Conservation (phyloP, 2,797 vertebrate species). For the Pseudomugil tenellus region DNA sequence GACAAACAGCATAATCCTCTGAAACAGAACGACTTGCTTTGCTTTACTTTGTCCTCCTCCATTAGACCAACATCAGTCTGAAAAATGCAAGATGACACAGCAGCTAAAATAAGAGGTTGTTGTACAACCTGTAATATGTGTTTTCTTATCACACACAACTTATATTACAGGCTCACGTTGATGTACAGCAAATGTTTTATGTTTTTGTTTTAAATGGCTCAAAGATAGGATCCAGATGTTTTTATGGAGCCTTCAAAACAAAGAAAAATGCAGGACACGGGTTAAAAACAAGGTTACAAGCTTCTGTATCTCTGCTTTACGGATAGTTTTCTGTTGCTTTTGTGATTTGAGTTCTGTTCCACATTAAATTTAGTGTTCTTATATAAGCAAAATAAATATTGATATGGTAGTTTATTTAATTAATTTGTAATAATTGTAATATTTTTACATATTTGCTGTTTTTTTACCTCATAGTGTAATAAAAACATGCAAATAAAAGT, state of each 20-base stretch:
- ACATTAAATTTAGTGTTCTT: not conserved
- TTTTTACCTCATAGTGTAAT: not conserved
- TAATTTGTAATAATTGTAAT: not conserved
- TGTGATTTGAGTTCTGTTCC: too few species aligned
- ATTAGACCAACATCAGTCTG: not conserved
- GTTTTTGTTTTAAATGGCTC: not conserved
- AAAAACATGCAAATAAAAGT: not conserved
- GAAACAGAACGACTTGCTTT: not conserved
- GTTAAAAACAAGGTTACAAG: not conserved
- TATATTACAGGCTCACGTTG: constrained; percentile 9
- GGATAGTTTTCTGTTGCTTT: too few species aligned
- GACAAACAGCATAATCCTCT: not conserved
- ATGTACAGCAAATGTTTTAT: constrained; percentile 25
- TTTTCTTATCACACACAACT: constrained; percentile 9
- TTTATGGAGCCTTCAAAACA: not conserved
- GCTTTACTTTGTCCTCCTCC: not conserved
- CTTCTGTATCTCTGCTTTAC: too few species aligned
- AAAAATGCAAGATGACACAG: not conserved
- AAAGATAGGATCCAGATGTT: constrained; percentile 8
- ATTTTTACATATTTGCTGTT: not conserved
- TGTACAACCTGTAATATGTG: not conserved
- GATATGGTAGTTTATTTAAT: not conserved
- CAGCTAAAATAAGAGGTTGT: not conserved
- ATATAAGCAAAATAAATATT: not conserved
- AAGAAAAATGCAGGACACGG: not conserved